phyloP scores from a whole-genome alignment of 2,888 invertebrate genomes.

The Mechanitis mazaeus region DNA sequence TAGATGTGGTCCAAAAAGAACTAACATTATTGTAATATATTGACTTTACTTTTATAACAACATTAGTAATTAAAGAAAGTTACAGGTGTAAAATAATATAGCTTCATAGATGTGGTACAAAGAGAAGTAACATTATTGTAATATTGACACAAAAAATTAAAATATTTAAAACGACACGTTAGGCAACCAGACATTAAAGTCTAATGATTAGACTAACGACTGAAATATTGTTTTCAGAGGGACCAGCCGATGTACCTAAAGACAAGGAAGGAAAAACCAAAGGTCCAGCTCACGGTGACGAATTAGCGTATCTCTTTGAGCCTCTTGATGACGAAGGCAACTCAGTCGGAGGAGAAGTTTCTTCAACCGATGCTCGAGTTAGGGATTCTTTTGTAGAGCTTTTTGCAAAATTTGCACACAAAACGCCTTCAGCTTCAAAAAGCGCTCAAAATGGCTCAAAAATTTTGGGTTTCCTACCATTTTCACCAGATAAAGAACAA shows the following conservation, averaged over 20 bases:
- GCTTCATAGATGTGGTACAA: too few relatives aligned
- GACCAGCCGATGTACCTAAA: constrained; percentile 29
- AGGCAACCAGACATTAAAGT: too few relatives aligned
- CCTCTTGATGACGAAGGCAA: constrained; percentile 78
- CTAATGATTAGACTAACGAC: background rate
- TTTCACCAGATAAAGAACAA: constrained; percentile 49
- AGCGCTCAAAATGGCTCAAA: constrained; percentile 29
- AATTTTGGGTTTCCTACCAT: constrained; percentile 40
- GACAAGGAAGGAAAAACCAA: constrained; percentile 33
- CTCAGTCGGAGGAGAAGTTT: constrained; percentile 57
- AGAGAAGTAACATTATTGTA: too few relatives aligned
- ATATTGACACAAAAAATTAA: too few relatives aligned
- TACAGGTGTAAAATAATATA: too few relatives aligned
- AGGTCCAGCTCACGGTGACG: constrained; percentile 82
- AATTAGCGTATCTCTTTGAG: constrained; percentile 83
- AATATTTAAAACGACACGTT: too few relatives aligned
- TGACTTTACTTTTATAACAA: too few relatives aligned
- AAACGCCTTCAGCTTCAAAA: constrained; percentile 37
- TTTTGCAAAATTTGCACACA: constrained; percentile 81
- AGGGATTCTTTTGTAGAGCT: constrained; percentile 80
- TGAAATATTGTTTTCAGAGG: constrained; percentile 23
- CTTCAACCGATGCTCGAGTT: constrained; percentile 78
- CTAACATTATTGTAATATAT: too few relatives aligned
- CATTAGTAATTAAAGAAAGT: too few relatives aligned
- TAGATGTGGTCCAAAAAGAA: too few relatives aligned